These are phyloP conservation scores for Sarcophilus harrisii DNA, from an alignment of 2,797 vertebrate genomes.

Conservation along the genomic window DNA sequence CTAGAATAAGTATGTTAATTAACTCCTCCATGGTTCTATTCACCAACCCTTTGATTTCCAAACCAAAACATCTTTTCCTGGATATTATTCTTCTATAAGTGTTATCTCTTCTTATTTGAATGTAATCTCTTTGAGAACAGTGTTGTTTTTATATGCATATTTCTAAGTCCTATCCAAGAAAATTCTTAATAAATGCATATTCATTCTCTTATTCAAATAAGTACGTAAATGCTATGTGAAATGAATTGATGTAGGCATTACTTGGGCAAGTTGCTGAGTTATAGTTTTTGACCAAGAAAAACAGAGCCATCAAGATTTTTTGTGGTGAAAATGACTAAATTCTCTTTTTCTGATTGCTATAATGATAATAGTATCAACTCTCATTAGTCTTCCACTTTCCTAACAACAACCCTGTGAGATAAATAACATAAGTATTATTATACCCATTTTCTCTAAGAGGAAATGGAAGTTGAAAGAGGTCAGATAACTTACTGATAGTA, in stretches of 20 bases:
- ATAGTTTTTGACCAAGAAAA: constrained; percentile 62
- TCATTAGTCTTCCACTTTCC: background rate
- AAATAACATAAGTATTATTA: background rate
- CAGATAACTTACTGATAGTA: background rate
- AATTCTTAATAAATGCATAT: background rate
- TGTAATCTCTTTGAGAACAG: background rate
- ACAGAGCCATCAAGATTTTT: constrained; percentile 60
- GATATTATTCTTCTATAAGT: background rate
- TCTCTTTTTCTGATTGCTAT: background rate
- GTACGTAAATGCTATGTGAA: constrained; percentile 1
- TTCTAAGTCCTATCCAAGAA: background rate
- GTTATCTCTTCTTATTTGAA: background rate
- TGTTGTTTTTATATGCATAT: background rate
- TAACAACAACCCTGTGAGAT: background rate
- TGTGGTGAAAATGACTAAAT: background rate
- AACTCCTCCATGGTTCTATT: background rate
- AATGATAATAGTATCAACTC: background rate
- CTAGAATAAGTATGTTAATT: background rate
- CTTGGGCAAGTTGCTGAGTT: constrained; percentile 1
- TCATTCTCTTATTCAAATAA: background rate
- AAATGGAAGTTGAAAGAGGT: background rate
- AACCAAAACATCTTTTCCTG: background rate
- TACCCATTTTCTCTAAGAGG: background rate
- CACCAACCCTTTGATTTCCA: background rate
- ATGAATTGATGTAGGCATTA: background rate